Percentiles rank a stretch among this genome's conserved stretches.
phyloP scores from a whole-genome alignment of 2,113 vertebrate species.

The Dasypus novemcinctus region DNA sequence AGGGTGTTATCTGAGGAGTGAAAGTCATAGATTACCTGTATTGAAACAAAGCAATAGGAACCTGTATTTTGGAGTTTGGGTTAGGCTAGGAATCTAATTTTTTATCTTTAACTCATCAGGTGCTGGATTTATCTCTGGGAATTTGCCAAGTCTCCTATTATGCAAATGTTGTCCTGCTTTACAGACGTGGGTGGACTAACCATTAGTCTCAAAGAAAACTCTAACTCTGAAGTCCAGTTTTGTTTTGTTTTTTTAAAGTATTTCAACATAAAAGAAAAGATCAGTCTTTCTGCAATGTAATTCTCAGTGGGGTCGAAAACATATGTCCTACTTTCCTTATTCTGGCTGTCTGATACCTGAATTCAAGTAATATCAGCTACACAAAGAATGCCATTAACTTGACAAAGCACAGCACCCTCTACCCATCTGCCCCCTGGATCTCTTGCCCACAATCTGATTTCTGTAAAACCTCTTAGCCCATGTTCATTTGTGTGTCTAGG shows the following conservation, averaged over 20 bases:
- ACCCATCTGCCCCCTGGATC: not conserved
- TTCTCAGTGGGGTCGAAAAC: not conserved
- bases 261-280: not conserved
- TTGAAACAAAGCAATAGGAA: not conserved
- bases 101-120: not conserved
- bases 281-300: not conserved
- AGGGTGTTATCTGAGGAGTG: not conserved
- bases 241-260: not conserved
- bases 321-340: not conserved
- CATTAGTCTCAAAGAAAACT: not conserved
- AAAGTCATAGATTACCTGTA: not conserved
- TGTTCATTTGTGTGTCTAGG: not conserved
- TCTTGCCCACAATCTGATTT: not conserved
- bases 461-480: not conserved
- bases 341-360: not conserved
- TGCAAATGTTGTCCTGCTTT: rapidly evolving
- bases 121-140: not conserved
- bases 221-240: not conserved
- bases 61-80: not conserved
- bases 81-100: not conserved
- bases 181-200: rapidly evolving
- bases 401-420: not conserved
- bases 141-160: not conserved
- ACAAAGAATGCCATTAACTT: not conserved
- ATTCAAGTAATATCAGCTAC: not conserved